phyloP scores from a whole-genome alignment of 2,113 vertebrate genomes.

The Oryzias celebensis region DNA sequence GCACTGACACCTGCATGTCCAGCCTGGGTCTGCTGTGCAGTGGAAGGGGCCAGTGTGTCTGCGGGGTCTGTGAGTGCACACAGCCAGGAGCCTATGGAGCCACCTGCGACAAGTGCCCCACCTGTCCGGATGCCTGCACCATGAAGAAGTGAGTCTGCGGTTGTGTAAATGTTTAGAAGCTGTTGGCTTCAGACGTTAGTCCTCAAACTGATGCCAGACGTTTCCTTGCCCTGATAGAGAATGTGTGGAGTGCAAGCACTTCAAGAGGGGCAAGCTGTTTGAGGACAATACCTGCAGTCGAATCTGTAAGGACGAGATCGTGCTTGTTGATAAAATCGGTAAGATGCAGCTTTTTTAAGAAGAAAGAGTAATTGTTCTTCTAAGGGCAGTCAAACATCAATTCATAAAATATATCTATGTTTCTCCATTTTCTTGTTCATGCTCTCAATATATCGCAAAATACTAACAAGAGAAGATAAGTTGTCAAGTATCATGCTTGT shows the following conservation, averaged over 20 bases:
- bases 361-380: no score
- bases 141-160: slow-evolving; percentile 87
- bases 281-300: slow-evolving; percentile 83
- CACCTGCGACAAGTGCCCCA: slow-evolving; percentile 96
- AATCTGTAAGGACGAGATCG: slow-evolving; percentile 90
- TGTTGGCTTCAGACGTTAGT: not conserved
- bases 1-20: slow-evolving; percentile 93
- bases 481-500: no score
- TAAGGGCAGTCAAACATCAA: no score
- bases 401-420: no score
- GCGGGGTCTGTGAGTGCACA: slow-evolving; percentile 90
- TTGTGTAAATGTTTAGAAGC: not conserved
- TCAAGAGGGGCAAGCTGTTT: slow-evolving; percentile 83
- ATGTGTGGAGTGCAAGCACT: slow-evolving; percentile 96
- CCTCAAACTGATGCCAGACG: not conserved
- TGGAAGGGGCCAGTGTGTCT: slow-evolving; percentile 88
- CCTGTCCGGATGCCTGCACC: slow-evolving; percentile 93
- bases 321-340: slow-evolving; percentile 85
- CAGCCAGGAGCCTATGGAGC: slow-evolving; percentile 91
- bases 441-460: no score
- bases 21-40: slow-evolving; percentile 90
- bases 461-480: no score
- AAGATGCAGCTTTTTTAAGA: slow-evolving; percentile 32
- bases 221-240: slow-evolving; percentile 74
- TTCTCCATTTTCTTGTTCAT: no score